Percentiles rank a stretch among this genome's conserved stretches.
Evolutionary conservation across 2,888 invertebrate genomes (phyloP).

Genomic region (Platycnemis pennipes): DNA sequence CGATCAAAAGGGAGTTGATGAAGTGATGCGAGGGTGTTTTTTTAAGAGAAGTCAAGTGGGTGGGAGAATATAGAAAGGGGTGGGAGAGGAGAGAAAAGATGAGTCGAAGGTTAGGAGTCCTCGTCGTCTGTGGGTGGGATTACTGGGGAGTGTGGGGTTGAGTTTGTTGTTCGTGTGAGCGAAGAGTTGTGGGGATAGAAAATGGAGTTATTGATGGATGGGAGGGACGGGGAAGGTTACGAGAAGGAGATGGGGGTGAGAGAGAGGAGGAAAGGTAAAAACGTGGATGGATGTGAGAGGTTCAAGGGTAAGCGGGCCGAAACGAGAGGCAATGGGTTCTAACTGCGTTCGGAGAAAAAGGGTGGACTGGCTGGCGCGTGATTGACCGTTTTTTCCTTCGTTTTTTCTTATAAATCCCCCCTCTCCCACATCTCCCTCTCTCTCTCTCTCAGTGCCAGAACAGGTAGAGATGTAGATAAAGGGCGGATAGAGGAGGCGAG

Average conservation of each 20-base stretch:
- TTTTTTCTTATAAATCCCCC: neutral
- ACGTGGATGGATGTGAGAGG: slow-evolving; percentile 43
- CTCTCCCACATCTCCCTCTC: too few species aligned
- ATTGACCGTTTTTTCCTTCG: slow-evolving; percentile 39
- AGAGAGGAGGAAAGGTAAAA: slow-evolving; percentile 1
- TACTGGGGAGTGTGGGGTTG: neutral
- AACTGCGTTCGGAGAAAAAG: slow-evolving; percentile 53
- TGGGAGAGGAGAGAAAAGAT: neutral
- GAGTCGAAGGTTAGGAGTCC: neutral
- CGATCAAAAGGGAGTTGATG: neutral
- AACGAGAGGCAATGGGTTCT: slow-evolving; percentile 46
- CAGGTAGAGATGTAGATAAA: slow-evolving; percentile 37
- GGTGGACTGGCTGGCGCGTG: slow-evolving; percentile 52
- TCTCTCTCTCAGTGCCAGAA: neutral
- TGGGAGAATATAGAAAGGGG: neutral
- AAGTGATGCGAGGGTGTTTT: slow-evolving; percentile 51
- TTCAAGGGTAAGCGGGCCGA: slow-evolving; percentile 39
- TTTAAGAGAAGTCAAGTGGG: neutral
- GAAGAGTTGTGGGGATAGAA: neutral
- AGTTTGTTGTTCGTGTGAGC: neutral
- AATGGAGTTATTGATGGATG: slow-evolving; percentile 64
- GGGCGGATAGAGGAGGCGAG: slow-evolving; percentile 1
- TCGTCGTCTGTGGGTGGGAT: neutral
- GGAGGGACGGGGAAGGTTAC: neutral
- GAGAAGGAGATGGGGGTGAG: neutral